phyloP scores from a whole-genome alignment of 2,888 invertebrate genomes.

The Sinohyriopsis cumingii region DNA sequence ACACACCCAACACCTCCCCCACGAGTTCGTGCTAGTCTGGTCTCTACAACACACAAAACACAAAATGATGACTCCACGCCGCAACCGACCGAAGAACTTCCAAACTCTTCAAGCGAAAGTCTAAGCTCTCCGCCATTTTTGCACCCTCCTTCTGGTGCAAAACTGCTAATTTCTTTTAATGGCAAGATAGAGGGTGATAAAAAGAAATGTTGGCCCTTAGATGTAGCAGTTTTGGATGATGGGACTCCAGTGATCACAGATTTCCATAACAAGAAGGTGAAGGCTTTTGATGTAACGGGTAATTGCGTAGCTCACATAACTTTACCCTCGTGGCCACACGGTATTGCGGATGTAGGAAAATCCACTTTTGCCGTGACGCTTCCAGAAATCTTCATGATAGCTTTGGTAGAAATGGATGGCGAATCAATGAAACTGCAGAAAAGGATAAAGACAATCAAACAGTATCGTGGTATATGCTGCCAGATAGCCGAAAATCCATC shows the following conservation, averaged over 20 bases:
- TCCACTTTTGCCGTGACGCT: conserved; percentile 45
- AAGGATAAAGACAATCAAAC: conserved; percentile 47
- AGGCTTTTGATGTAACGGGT: conserved; percentile 50
- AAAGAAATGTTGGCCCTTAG: conserved; percentile 53
- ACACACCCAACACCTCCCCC: no score
- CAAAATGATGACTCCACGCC: no score
- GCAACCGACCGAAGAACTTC: no score
- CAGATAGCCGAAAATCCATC: conserved; percentile 11
- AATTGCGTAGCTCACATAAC: conserved; percentile 44
- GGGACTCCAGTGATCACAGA: conserved; percentile 51
- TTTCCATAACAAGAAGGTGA: conserved; percentile 52
- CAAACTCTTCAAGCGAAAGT: no score
- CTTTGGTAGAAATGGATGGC: conserved; percentile 43
- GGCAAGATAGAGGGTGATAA: conserved; percentile 48
- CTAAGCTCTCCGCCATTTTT: no score
- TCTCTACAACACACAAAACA: no score
- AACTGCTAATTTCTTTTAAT: conserved; percentile 45
- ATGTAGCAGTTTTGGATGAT: conserved; percentile 48
- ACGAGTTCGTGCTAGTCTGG: no score
- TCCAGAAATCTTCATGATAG: conserved; percentile 47
- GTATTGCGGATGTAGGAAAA: conserved; percentile 42
- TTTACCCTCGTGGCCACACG: conserved; percentile 51
- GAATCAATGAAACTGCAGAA: conserved; percentile 42
- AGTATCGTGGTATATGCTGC: conserved; percentile 50
- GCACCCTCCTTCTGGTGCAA: conserved; percentile 5